Base-by-base conservation (phyloP, 2,888 invertebrate species). In the Lycophotia porphyrea region DNA sequence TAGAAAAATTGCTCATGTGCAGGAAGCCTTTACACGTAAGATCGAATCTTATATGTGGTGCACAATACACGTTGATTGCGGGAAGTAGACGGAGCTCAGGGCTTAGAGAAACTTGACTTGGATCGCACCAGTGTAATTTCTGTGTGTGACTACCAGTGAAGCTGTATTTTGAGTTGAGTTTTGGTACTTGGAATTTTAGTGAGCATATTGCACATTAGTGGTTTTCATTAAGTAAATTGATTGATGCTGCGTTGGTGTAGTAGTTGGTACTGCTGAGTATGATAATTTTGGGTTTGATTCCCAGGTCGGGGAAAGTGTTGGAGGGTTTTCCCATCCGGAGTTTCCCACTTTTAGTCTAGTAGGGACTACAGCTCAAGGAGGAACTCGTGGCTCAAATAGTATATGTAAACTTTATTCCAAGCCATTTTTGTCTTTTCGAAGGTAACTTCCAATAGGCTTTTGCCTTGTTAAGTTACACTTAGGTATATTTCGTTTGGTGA, bases 41-140 rank as follows among this genome's bases (percentile, higher is more conserved):
- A 84, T 84, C 47, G 58, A 67, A 75, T 80, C 69, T 73, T 27
- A 52, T 8, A 52, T 36, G 15, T 15, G 36, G 36, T 55, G 27
- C 55, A 84, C 84, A 82, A 82, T 82, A 72, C 66, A 5, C 44
- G 55, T 66, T 82, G 82, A 82, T 82, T 82, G 80, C 84, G 31
- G 34, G 64, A 11, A 31, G 49, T 39, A 24, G 24, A 42, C 31
- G 36, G 44, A 44, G 18, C 60, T 49, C 21, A 21, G 15, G 31
- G 31, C 31, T 18, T n/a, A 24, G 44, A 68, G 65, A 49, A 73
- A 78, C 71, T 77, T 61, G 83, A 58, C 55, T 44, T 63, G 27
- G 34, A 65, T 36, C 0, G 47, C 34, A 49, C 73, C 80, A 49
- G 31, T 31, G 55, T 3, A 55, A 27, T 15, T 24, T 71, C 36